Evolutionary conservation across 1,140 invertebrate species (phyloP).

Genomic region (Diorhabda sublineata): DNA sequence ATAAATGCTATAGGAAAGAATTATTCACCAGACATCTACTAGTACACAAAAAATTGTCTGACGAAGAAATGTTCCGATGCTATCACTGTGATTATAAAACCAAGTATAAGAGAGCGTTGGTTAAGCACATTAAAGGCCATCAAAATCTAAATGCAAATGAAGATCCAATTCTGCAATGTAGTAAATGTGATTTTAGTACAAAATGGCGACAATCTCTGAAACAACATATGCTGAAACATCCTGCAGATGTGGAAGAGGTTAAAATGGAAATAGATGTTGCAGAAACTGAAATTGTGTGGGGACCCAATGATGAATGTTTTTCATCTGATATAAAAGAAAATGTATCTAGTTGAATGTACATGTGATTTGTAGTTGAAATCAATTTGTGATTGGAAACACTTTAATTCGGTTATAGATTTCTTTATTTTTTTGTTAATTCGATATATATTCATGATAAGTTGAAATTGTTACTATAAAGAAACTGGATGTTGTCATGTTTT

Average conservation of each 20-base stretch:
- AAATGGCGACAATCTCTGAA: neutral
- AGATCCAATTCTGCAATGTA: neutral
- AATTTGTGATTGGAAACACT: too few species aligned
- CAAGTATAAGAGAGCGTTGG: constrained; percentile 4
- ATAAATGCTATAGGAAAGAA: neutral
- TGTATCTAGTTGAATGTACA: too few species aligned
- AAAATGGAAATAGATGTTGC: neutral
- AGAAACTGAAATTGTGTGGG: neutral
- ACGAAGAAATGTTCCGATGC: constrained; percentile 4
- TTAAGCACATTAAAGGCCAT: neutral
- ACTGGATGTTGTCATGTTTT: too few species aligned
- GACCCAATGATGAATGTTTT: too few species aligned
- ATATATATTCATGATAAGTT: too few species aligned
- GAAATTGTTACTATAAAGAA: too few species aligned
- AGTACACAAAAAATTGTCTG: neutral
- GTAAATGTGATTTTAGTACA: neutral
- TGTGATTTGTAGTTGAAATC: too few species aligned
- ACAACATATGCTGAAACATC: neutral
- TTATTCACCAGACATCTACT: neutral
- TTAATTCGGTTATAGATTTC: too few species aligned
- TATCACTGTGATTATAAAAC: neutral
- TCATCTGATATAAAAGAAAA: too few species aligned
- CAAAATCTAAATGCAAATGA: neutral
- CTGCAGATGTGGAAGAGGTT: neutral
- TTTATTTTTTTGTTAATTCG: too few species aligned